Evolutionary conservation across 2,113 vertebrate species (phyloP), one percentile per base, ranked within the genome.

Genomic region (Eurypyga helias): DNA sequence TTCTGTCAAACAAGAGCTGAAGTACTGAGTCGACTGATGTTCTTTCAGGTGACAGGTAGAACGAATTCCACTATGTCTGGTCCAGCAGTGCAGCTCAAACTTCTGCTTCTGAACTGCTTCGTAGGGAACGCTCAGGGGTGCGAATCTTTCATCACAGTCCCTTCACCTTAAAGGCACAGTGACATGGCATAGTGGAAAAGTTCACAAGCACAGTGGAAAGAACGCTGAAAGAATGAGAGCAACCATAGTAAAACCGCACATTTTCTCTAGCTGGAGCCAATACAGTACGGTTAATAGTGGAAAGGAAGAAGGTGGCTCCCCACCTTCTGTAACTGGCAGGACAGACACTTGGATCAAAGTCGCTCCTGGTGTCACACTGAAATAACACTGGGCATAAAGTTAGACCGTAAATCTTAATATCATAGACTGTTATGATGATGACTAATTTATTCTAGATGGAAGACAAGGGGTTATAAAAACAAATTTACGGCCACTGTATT

Each of bases 381-480:
- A 94, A 91, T 89, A 95, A 26, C 79, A 83, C 51, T 4, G 2
- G 26, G 20, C 24, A 81, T 38, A 46, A 84, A 93, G 83, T 55
- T 48, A 73, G 26, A 54, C 17, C 19, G n/a, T 89, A 93, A 93
- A 90, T 95, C 75, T 81, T 25, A 43, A 34, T 62, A 80, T 43
- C 20, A 41, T 29, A 34, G 70, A 33, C 43, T 78, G 55, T 78
- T 93, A 58, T 51, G 51, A 62, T 70, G 75, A 73, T n/a, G 64
- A 89, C 83, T 96, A 90, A 93, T 73, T 90, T 90, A 84, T 93
- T 90, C 85, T 48, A 69, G 15, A 78, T 38, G 62, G 88, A 94
- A 93, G 76, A 90, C 58, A 86, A 88, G 25, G 28, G 24, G 38
- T 89, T 90, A 88, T 94, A 90, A 96, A 94, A 95, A 75, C 55